Conservation (phyloP, 1,140 invertebrate genomes). For the Condylostylus longicornis region DNA sequence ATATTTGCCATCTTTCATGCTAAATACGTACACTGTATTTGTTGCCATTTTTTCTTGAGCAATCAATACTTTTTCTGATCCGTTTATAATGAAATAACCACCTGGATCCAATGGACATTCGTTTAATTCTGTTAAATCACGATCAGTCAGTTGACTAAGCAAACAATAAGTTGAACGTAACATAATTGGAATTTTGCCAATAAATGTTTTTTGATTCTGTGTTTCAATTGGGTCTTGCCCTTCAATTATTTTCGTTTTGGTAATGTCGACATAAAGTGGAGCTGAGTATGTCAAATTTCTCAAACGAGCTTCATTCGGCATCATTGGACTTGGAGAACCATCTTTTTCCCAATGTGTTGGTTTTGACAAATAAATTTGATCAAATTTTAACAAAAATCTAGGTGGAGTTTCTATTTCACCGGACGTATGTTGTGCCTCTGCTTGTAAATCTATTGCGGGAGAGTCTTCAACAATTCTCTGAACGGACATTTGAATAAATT, state of each 20-base stretch:
- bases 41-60: conserved; percentile 99
- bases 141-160: conserved; percentile 82
- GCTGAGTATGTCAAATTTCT: conserved; percentile 88
- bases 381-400: conserved; percentile 87
- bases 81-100: conserved; percentile 93
- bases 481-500: conserved; percentile 99
- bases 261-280: conserved; percentile 95
- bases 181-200: conserved; percentile 99
- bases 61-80: conserved; percentile 91
- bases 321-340: conserved; percentile 94
- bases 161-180: conserved; percentile 92
- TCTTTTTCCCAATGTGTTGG: conserved; percentile 99
- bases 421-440: conserved; percentile 87
- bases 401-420: conserved; percentile 87
- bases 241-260: conserved; percentile 85
- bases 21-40: conserved; percentile 98
- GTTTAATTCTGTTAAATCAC: conserved; percentile 96
- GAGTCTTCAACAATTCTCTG: conserved; percentile 98
- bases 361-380: conserved; percentile 97
- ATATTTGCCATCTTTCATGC: conserved; percentile 96
- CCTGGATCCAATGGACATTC: conserved; percentile 98
- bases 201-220: conserved; percentile 93
- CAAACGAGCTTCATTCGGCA: conserved; percentile 93
- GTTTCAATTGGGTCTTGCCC: conserved; percentile 84
- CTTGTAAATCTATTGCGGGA: conserved; percentile 91